A percentile compares a stretch with the other conserved stretches of the same genome.
phyloP scores from a whole-genome alignment of 2,888 invertebrate genomes.

The Rhagophthalmus giganteus region DNA sequence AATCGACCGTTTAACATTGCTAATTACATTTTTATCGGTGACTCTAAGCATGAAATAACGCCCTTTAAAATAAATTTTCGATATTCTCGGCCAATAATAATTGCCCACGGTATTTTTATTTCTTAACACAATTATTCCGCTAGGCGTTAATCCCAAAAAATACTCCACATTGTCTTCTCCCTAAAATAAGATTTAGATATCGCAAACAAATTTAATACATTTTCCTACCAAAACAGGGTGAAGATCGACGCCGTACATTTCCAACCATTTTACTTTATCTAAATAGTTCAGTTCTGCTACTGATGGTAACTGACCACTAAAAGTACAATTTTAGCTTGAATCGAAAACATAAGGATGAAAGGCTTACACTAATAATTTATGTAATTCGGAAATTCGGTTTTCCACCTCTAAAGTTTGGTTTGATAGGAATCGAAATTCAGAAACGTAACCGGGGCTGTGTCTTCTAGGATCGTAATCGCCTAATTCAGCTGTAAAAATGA shows the following conservation, averaged over 20 bases:
- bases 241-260: constrained; percentile 97
- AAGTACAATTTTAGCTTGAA: too few species aligned
- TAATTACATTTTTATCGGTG: constrained; percentile 94
- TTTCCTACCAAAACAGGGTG: constrained; percentile 91
- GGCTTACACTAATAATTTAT: constrained; percentile 86
- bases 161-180: constrained; percentile 96
- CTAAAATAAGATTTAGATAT: constrained; percentile 57
- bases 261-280: constrained; percentile 97
- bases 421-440: constrained; percentile 90
- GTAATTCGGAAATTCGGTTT: constrained; percentile 82
- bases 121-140: constrained; percentile 90
- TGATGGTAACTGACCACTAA: constrained; percentile 85
- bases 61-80: constrained; percentile 95
- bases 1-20: too few species aligned
- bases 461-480: constrained; percentile 91
- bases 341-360: constrained; percentile 40
- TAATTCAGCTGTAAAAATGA: constrained; percentile 83
- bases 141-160: constrained; percentile 92
- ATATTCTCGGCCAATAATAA: constrained; percentile 97
- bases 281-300: constrained; percentile 92
- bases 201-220: constrained; percentile 18
- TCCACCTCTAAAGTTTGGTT: constrained; percentile 93
- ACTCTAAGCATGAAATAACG: constrained; percentile 96
- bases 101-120: constrained; percentile 96
- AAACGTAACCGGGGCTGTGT: constrained; percentile 88